Base-by-base conservation (phyloP, 2,113 vertebrate genomes). In the Hippocampus mohnikei region DNA sequence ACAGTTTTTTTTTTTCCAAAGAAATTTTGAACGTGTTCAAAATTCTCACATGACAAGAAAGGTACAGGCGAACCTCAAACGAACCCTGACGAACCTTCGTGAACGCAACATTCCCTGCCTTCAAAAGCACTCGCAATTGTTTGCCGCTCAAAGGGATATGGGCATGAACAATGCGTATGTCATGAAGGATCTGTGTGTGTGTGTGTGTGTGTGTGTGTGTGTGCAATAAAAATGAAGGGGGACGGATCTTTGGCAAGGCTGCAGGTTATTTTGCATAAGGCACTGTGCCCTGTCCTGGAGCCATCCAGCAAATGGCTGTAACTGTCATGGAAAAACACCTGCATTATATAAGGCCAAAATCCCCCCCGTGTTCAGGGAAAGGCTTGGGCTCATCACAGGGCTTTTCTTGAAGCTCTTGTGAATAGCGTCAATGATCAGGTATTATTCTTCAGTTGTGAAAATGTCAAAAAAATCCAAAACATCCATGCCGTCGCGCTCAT, bases 301-400 rank as follows among this genome's bases (percentile, higher is more conserved):
- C 86, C 73, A 73, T 77, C 23, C 33, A 72, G 73, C 76, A 60
- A 81, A 90, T 84, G 83, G 74, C 84, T 92, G 77, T 85, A 94
- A 94, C 93, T 81, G 92, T 86, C 92, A 90, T 72, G 85, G 89
- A 91, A 92, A 92, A 93, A 92, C 92, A 92, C 92, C 93, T 93
- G 92, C 87, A 90, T 90, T 90, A 91, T 84, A 88, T 90, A 89
- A 90, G 80, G 74, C 69, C 44, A 48, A 48, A 48, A 48, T 48
- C 46, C 78, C 81, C 85, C 42, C 75, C 69, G 41, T 6, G n/a
- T 48, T 59, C n/a, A 61, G 25, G 71, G 67, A 11, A 66, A 69
- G 11, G 48, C 42, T n/a, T 9, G 16, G 13, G n/a, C 29, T 72
- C 73, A 64, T 50, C n/a, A 20, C 23, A 6, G 67, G 46, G 10